Evolutionary conservation across 2,888 invertebrate genomes (phyloP), one percentile per base, ranked within the genome.

Genomic region (Drosophila antonietae): DNA sequence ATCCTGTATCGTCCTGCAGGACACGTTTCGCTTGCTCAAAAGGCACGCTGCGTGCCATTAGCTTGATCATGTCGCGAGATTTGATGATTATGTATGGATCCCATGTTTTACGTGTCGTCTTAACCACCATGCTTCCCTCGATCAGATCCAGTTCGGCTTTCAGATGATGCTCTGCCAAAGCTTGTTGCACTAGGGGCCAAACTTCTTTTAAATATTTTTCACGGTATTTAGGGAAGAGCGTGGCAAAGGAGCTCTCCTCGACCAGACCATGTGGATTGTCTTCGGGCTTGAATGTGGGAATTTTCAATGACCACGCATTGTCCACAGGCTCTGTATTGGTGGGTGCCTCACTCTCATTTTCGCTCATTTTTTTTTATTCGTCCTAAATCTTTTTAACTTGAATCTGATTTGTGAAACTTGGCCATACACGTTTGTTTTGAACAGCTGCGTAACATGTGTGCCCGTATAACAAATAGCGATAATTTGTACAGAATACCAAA

Each of bases 51-150:
- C 99, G 94, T 0, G 99, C 97, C 87, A 99, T 93, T 3, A 99
- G 93, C 92, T 98, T 99, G 85, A 99, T 97, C 94, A 99, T 95
- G 92, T 99, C 99, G 72, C 99, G 94, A 0, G 98, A 98, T 93
- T 99, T 99, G 35, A 99, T 94, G 51, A 99, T 97, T 61, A 98
- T 97, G 84, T 97, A 99, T 0, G 99, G 99, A 94, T 99, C 99
- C 98, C 98, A 99, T 1, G 99, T 99, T 94, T 99, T 98, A 61
- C 97, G 94, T 0, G 98, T 98, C 0, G 99, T 99, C 92, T 94
- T 95, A 0, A 99, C 99, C 0, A 96, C 95, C 96, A 99, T 97
- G 86, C 97, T 98, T 47, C 99, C 96, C 94, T 99, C 98, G 7
- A 98, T 94, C 3, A 98, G 94, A 93, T 99, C 99, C 75, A 99